Evolutionary conservation across 2,888 invertebrate species (phyloP).

Genomic region (Scaptomyza tumidula): DNA sequence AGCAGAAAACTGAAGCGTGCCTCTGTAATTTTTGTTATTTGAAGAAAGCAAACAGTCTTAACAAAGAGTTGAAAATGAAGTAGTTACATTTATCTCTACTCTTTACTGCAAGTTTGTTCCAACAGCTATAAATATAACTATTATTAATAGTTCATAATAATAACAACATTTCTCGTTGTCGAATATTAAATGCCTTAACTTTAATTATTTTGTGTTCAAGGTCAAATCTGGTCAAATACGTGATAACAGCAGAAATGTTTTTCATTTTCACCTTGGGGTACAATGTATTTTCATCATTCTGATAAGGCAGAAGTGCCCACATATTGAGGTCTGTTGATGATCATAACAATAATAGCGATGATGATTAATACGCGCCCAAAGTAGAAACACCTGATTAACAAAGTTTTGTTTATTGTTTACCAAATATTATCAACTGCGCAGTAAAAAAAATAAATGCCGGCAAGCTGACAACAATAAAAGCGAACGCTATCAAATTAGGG

Average conservation of each 20-base stretch:
- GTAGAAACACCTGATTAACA: slow-evolving; percentile 56
- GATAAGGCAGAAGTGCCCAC: slow-evolving; percentile 6
- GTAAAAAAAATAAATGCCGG: slow-evolving; percentile 53
- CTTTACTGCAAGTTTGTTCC: not conserved
- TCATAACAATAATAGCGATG: slow-evolving; percentile 4
- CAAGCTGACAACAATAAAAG: slow-evolving; percentile 33
- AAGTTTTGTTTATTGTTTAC: slow-evolving; percentile 57
- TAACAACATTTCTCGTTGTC: too few species aligned
- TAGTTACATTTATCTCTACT: slow-evolving; percentile 7
- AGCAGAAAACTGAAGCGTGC: slow-evolving; percentile 43
- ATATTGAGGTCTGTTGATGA: slow-evolving; percentile 6
- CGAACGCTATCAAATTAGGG: slow-evolving; percentile 28
- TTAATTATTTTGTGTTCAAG: not conserved
- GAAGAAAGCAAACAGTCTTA: slow-evolving; percentile 48
- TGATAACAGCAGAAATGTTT: slow-evolving; percentile 4
- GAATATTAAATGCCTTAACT: not conserved
- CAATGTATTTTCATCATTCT: not conserved
- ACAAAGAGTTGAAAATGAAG: slow-evolving; percentile 29
- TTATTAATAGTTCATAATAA: not conserved
- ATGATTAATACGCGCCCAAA: slow-evolving; percentile 44
- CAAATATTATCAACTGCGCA: slow-evolving; percentile 67
- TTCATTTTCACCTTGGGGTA: not conserved
- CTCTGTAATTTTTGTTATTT: slow-evolving; percentile 46
- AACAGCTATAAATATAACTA: slow-evolving; percentile 7
- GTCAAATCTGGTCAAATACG: slow-evolving; percentile 3